These are phyloP conservation scores for Lethrus apterus DNA, from an alignment of 1,140 invertebrate species.

Conservation along the genomic window DNA sequence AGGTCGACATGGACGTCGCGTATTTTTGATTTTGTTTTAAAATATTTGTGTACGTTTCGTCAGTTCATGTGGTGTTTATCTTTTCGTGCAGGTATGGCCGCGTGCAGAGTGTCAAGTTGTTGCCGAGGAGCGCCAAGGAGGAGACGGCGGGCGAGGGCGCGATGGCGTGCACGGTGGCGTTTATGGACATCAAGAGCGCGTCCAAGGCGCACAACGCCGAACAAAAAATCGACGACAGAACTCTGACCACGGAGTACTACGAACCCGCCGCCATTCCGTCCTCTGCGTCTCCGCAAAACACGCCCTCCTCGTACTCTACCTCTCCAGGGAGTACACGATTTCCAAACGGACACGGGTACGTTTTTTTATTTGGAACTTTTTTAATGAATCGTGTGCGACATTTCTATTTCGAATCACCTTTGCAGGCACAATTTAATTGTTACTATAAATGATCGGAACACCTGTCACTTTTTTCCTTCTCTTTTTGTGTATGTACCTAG, in stretches of 20 bases:
- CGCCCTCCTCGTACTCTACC: constrained; percentile 38
- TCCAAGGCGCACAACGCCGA: constrained; percentile 86
- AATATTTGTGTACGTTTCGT: not conserved
- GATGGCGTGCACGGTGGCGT: constrained; percentile 82
- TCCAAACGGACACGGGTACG: constrained; percentile 40
- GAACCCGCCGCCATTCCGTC: constrained; percentile 71
- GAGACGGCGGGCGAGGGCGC: constrained; percentile 44
- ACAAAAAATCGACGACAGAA: constrained; percentile 78
- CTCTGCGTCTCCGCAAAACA: constrained; percentile 45
- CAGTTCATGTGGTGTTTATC: constrained; percentile 2
- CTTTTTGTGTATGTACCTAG: no score
- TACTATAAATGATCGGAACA: no score
- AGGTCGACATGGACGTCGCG: no score
- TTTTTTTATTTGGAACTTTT: no score
- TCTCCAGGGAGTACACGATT: constrained; percentile 35
- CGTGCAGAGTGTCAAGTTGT: constrained; percentile 91
- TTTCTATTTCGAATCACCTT: no score
- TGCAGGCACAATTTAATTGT: no score
- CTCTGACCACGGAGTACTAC: constrained; percentile 87
- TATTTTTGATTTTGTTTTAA: not conserved
- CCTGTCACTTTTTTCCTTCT: no score
- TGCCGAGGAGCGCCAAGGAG: constrained; percentile 50
- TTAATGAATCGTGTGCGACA: no score
- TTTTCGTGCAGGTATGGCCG: constrained; percentile 78
- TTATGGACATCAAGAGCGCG: constrained; percentile 95